Conservation (phyloP, 2,888 invertebrate species). For the Diplazon laetatorius region DNA sequence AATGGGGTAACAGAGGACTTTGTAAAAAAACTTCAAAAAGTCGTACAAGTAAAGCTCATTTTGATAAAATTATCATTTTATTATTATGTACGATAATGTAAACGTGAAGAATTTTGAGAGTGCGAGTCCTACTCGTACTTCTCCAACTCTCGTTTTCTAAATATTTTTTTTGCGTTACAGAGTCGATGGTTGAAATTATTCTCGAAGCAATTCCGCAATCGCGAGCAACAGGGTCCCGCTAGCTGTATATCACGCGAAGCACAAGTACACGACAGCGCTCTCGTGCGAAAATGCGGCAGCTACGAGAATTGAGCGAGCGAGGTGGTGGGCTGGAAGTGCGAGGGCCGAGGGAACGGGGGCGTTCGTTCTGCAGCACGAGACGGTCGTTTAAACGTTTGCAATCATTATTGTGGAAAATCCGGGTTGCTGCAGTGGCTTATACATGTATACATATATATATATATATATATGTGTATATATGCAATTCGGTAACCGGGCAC, state of each 20-base stretch:
- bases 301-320: not conserved
- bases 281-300: not conserved
- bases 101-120: no score
- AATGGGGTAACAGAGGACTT: no score
- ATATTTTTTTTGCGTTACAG: not conserved
- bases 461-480: no score
- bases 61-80: no score
- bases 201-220: conserved; percentile 1
- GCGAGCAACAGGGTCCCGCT: conserved; percentile 38
- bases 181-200: conserved; percentile 8
- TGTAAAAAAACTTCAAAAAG: no score
- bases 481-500: not conserved
- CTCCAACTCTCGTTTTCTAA: not conserved
- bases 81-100: no score
- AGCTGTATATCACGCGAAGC: not conserved
- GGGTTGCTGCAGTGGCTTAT: not conserved
- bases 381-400: conserved; percentile 13
- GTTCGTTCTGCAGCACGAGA: not conserved
- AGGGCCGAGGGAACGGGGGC: no score
- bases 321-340: not conserved
- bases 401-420: conserved; percentile 20
- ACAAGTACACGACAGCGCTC: not conserved
- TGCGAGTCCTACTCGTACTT: no score
- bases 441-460: no score
- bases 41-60: no score